Percentiles rank a stretch among this genome's conserved stretches.
Evolutionary conservation across 2,113 vertebrate species (phyloP).

Genomic region (Cebus imitator): DNA sequence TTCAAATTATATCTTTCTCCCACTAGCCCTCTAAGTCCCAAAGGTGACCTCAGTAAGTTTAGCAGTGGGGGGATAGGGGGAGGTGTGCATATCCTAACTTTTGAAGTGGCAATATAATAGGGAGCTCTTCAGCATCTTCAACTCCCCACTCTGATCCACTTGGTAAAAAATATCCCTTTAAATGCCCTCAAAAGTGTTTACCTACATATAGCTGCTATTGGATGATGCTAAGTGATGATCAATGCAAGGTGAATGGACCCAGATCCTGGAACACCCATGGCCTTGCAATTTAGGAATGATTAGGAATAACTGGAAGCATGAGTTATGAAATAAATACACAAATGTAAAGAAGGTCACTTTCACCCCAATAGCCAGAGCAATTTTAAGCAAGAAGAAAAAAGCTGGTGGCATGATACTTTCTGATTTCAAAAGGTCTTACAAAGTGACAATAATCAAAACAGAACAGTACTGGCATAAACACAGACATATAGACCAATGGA

Average conservation of each 20-base stretch:
- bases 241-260: neutral
- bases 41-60: neutral
- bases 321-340: neutral
- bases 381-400: neutral
- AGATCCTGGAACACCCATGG: neutral
- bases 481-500: neutral
- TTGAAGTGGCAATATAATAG: neutral
- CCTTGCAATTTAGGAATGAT: neutral
- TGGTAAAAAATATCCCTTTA: slow-evolving; percentile 23
- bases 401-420: neutral
- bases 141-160: neutral
- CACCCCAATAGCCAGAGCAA: neutral
- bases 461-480: neutral
- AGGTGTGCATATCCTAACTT: neutral
- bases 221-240: neutral
- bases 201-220: neutral
- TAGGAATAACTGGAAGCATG: neutral
- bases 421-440: neutral
- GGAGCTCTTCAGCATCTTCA: neutral
- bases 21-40: neutral
- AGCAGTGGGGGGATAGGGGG: too few relatives aligned
- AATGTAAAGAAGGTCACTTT: neutral
- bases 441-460: neutral
- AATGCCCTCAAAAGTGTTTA: slow-evolving; percentile 3
- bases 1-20: neutral